Evolutionary conservation across 1,140 invertebrate genomes (phyloP).

Genomic region (Glossosoma conforme): DNA sequence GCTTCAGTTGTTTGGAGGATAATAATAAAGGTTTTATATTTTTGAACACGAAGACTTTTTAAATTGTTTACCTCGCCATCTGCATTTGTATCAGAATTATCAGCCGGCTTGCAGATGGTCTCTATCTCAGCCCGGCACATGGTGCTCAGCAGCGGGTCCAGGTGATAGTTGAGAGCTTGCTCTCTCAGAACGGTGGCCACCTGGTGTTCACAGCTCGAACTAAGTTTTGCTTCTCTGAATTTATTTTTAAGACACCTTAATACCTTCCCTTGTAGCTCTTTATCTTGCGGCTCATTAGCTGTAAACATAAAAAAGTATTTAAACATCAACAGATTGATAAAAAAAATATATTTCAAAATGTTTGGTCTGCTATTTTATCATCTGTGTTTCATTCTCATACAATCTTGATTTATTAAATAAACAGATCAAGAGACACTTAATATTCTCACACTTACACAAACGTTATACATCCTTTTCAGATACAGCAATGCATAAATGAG

Average conservation of each 20-base stretch:
- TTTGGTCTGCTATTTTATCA: no score
- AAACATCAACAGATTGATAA: conserved; percentile 1
- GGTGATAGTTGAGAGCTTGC: conserved; percentile 78
- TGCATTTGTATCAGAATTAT: conserved; percentile 48
- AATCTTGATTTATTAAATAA: no score
- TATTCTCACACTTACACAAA: no score
- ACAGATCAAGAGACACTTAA: no score
- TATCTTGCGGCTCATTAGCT: conserved; percentile 49
- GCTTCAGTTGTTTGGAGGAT: no score
- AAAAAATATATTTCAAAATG: no score
- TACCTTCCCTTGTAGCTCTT: conserved; percentile 61
- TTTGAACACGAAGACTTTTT: no score
- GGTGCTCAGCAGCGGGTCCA: conserved; percentile 76
- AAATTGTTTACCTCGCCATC: conserved; percentile 49
- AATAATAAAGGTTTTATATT: no score
- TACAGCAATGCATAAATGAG: no score
- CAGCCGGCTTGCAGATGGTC: conserved; percentile 54
- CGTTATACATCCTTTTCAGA: no score
- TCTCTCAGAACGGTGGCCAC: conserved; percentile 77
- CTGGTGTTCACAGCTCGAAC: conserved; percentile 73
- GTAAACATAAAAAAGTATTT: conserved; percentile 20
- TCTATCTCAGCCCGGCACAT: conserved; percentile 69
- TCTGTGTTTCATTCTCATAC: no score
- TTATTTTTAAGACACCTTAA: conserved; percentile 70
- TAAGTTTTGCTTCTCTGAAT: conserved; percentile 68